These are phyloP conservation scores for Drosophila cognata DNA, from an alignment of 2,888 invertebrate genomes.

Conservation along the genomic window DNA sequence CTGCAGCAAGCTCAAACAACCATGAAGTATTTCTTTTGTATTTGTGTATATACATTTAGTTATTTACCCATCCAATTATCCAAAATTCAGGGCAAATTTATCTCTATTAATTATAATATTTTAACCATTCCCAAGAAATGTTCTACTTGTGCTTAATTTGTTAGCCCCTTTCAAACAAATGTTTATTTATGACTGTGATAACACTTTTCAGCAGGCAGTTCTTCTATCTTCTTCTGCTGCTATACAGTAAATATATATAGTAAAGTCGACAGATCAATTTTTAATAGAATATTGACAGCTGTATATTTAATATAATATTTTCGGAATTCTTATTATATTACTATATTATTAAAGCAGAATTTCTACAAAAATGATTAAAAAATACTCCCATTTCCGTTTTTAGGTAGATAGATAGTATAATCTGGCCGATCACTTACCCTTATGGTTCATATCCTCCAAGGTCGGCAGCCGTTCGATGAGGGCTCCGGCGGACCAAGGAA, in stretches of 20 bases:
- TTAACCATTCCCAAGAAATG: background rate
- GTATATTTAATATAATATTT: background rate
- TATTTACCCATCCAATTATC: background rate
- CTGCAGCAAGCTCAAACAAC: too few species aligned
- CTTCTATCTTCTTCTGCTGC: too few species aligned
- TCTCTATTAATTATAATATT: background rate
- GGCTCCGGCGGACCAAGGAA: constrained; percentile 91
- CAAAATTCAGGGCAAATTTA: background rate
- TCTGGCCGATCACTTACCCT: constrained; percentile 87
- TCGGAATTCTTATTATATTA: background rate
- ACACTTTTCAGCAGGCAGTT: too few species aligned
- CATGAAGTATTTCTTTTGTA: too few species aligned
- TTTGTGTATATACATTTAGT: background rate
- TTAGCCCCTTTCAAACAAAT: background rate
- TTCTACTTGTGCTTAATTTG: background rate
- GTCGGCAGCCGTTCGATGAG: constrained; percentile 89
- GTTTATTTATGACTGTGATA: background rate
- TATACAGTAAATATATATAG: background rate
- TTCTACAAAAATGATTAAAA: too few species aligned
- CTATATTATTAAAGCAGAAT: background rate
- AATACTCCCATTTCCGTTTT: too few species aligned
- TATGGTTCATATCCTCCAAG: constrained; percentile 93
- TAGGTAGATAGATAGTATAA: too few species aligned
- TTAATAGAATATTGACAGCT: background rate
- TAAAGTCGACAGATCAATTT: background rate